A percentile compares a stretch with the other conserved stretches of the same genome.
phyloP scores from a whole-genome alignment of 1,140 invertebrate species.

The Zaprionus inermis region DNA sequence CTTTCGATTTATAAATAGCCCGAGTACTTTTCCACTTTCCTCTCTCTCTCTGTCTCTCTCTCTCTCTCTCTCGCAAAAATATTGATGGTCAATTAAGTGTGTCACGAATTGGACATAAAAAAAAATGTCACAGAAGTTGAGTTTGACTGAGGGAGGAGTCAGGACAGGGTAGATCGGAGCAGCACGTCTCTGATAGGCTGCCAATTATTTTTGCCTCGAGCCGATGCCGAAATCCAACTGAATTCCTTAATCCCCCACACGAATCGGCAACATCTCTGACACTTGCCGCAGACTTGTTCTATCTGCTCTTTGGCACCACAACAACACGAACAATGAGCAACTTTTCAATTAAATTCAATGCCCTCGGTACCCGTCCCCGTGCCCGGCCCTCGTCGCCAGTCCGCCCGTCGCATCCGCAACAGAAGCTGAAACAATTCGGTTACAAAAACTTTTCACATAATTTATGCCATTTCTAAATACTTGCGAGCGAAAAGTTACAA shows the following conservation, averaged over 20 bases:
- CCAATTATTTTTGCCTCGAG: constrained; percentile 42
- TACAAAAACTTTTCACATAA: constrained; percentile 73
- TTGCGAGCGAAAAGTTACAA: constrained; percentile 53
- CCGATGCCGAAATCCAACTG: background rate
- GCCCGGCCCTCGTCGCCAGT: background rate
- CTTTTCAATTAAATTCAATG: constrained; percentile 73
- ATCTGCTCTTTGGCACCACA: background rate
- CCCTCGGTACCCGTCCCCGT: background rate
- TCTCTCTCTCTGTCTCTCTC: constrained; percentile 1
- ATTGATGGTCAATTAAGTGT: constrained; percentile 27
- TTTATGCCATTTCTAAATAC: constrained; percentile 69
- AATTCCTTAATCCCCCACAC: constrained; percentile 33
- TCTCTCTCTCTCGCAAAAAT: constrained; percentile 10
- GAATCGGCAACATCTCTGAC: constrained; percentile 19
- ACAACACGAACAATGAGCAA: constrained; percentile 28
- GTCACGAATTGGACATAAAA: constrained; percentile 17
- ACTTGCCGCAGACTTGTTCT: constrained; percentile 8
- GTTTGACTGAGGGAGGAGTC: background rate
- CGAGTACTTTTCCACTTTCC: background rate
- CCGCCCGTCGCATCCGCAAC: background rate
- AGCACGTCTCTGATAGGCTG: constrained; percentile 13
- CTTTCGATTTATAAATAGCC: constrained; percentile 18
- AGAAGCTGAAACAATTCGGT: constrained; percentile 58
- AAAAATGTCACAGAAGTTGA: background rate
- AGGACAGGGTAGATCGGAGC: background rate